phyloP scores from a whole-genome alignment of 2,888 invertebrate species.

The Machimus rusticus region DNA sequence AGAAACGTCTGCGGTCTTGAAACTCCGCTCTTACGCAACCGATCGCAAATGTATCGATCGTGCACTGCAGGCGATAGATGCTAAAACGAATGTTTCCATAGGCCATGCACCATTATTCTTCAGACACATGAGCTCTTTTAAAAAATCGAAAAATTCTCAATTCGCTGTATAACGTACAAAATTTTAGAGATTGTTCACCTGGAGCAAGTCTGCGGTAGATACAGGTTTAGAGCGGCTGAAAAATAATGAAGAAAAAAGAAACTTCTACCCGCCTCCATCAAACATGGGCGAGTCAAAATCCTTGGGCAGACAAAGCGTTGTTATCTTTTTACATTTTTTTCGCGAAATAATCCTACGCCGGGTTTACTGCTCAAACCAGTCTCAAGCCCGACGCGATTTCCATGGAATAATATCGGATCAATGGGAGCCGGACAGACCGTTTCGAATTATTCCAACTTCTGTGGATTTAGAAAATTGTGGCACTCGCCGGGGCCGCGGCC shows the following conservation, averaged over 20 bases:
- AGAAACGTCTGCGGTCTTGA: slow-evolving; percentile 15
- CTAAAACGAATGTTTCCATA: not conserved
- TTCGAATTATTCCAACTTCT: not conserved
- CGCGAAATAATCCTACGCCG: slow-evolving; percentile 30
- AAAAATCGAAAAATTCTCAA: not conserved
- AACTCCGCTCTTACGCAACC: not conserved
- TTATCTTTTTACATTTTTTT: slow-evolving; percentile 7
- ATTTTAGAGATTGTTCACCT: slow-evolving; percentile 10
- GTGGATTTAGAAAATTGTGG: not conserved
- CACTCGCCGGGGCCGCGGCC: not conserved
- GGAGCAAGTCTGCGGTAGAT: not conserved
- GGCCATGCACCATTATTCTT: not conserved
- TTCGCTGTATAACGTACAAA: not conserved
- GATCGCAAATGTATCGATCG: not conserved
- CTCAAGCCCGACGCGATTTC: slow-evolving; percentile 1
- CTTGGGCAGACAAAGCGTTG: slow-evolving; percentile 23
- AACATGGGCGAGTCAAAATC: slow-evolving; percentile 16
- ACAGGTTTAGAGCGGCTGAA: not conserved
- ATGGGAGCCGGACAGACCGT: not conserved
- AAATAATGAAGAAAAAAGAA: not conserved
- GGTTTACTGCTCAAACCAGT: slow-evolving; percentile 27
- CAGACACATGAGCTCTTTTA: not conserved
- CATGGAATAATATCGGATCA: not conserved
- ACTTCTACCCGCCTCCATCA: slow-evolving; percentile 19
- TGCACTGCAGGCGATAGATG: not conserved